Base-by-base conservation (phyloP, 2,888 invertebrate genomes). In the Hemaris fuciformis region DNA sequence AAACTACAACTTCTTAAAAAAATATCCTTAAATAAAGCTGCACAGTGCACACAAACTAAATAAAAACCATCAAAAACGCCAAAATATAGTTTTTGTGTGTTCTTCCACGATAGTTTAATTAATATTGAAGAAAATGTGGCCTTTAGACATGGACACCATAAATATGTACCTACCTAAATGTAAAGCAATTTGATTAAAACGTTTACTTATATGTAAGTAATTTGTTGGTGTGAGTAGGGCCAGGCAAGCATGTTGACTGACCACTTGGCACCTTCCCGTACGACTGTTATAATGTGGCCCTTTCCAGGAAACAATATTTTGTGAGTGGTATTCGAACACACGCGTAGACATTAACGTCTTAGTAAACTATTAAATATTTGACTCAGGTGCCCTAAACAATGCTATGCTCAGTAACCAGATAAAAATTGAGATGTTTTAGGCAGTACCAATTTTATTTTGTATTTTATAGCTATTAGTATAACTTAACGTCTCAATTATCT, bases 261-360 rank as follows among this genome's bases (percentile, higher is more conserved):
- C 78, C 85, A 88, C 89, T 91, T 91, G 74, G 85, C 90, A 89
- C 89, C 87, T 89, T 75, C 73, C 74, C 71, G 77, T 75, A 74
- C 73, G 74, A 74, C 75, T 75, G 77, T 79, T 80, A 81, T 77
- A 76, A 72, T 71, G 76, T 77, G 76, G 79, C 83, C 85, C 84
- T 86, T 90, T 87, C 88, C 84, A 81, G 80, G 85, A 88, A 86
- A 77, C 75, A 75, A 73, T 72, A 69, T 77, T 76, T 79, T 80
- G 79, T 79, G 72, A 69, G 66, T 79, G 72, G 70, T 69, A 65
- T 67, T 66, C 69, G 76, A 68, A 79, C 77, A 80, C 81, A 82
- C 80, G 72, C 76, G 73, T 70, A 69, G 73, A 69, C n/a, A n/a
- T 63, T 64, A 64, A 41, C 18, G 20, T 38, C 41, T 38, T 53